Base-by-base conservation (phyloP, 2,888 invertebrate genomes). In the Anthophora plumipes region DNA sequence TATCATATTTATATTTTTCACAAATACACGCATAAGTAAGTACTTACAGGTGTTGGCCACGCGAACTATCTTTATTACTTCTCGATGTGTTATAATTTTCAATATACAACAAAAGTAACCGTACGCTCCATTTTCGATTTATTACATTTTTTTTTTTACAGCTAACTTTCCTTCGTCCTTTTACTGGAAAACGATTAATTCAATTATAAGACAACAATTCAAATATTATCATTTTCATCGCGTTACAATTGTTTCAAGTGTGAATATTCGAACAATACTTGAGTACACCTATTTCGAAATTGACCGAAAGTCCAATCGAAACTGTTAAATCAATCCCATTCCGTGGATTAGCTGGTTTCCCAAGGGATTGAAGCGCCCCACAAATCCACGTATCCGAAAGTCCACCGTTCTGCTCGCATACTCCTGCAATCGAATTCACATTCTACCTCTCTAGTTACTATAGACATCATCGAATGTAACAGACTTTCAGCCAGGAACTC, bases 251-350 rank as follows among this genome's bases (percentile, higher is more conserved):
- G n/a, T 59, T 63, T 31, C 55, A 63, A 31, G 48, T n/a, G 17
- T 48, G 17, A 48, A 20, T 5, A 22, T 39, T 39, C 52, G 46
- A 67, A 43, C 7, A 25, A 63, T 14, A 11, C 17, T 72, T 52
- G 20, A 48, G 46, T 61, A 41, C 22, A 54, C 43, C 11, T 57
- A 57, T 61, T n/a, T 71, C 55, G 71, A 22, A 63, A 80, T 63
- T 8, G 69, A 6, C 31, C 22, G 50, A 37, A 60, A 48, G 37
- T 20, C 1, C 12, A 61, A 22, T 67, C 50, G 76, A 39, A 63
- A 66, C 67, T 86, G 87, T 90, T 88, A 88, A 91, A 90, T 89
- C 89, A 89, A 90, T 91, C 89, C 88, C 86, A 87, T 84, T 87
- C 77, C 83, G 86, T 85, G 88, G 76, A 85, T 90, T 89, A 85